These are phyloP conservation scores for Malurus melanocephalus DNA, from an alignment of 2,113 vertebrate genomes.

Conservation along the genomic window DNA sequence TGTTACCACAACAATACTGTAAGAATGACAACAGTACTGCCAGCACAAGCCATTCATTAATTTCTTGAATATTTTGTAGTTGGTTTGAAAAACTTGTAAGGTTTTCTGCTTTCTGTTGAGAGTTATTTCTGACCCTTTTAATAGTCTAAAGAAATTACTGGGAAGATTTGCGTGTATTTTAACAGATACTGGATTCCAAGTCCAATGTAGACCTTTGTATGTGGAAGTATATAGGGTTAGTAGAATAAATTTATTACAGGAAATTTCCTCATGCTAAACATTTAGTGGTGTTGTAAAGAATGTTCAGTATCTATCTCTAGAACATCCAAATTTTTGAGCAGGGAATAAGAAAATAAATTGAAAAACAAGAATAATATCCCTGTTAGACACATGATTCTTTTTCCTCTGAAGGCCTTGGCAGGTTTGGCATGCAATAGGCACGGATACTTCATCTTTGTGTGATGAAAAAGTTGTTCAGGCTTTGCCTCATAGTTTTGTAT, in stretches of 20 bases:
- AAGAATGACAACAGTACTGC: neutral
- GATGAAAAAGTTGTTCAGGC: neutral
- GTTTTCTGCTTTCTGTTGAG: neutral
- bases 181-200: neutral
- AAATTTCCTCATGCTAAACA: neutral
- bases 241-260: neutral
- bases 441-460: neutral
- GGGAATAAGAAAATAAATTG: neutral
- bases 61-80: neutral
- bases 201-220: neutral
- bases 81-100: neutral
- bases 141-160: neutral
- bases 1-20: neutral
- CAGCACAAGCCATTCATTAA: neutral
- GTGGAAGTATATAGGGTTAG: neutral
- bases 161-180: neutral
- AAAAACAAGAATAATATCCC: neutral
- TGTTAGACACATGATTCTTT: neutral
- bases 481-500: neutral
- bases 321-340: neutral
- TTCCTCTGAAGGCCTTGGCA: neutral
- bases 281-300: neutral
- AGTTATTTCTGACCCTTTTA: neutral
- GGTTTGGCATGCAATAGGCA: neutral
- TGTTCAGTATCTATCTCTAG: neutral